phyloP scores from a whole-genome alignment of 23 tunicate species.

The Oikopleura vanhoeffeni region DNA sequence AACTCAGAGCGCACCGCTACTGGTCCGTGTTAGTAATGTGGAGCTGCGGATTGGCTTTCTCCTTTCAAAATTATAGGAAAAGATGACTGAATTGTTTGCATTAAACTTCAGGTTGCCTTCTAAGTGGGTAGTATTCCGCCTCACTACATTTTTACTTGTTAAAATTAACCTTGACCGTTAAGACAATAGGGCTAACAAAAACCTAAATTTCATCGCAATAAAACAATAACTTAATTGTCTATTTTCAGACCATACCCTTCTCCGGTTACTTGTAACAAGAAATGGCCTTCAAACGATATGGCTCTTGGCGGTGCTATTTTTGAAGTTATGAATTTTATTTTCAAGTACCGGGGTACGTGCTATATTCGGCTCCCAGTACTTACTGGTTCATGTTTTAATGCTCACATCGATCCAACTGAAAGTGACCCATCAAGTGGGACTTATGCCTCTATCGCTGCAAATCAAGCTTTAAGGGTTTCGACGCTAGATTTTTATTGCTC shows the following conservation, averaged over 20 bases:
- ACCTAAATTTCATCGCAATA: not conserved
- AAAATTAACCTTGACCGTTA: not conserved
- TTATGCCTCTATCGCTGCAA: not conserved
- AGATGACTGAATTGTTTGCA: no score
- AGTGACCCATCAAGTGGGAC: constrained; percentile 1
- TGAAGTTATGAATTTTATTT: constrained; percentile 10
- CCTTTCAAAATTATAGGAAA: no score
- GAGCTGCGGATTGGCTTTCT: no score
- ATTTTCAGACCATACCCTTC: not conserved
- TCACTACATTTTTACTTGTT: not conserved
- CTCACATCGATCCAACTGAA: not conserved
- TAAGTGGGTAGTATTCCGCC: no score
- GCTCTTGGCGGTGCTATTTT: constrained; percentile 14
- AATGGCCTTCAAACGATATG: not conserved
- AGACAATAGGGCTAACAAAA: not conserved
- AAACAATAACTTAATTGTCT: no score
- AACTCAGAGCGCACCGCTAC: no score
- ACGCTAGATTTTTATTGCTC: not conserved
- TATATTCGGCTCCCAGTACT: not conserved
- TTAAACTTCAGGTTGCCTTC: no score
- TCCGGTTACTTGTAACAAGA: not conserved
- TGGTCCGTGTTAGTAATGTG: no score
- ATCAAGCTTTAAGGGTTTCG: constrained; percentile 3
- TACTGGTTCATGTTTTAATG: not conserved
- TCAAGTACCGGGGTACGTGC: not conserved